Base-by-base conservation (phyloP, 2,113 vertebrate species). In the Neogobius melanostomus region DNA sequence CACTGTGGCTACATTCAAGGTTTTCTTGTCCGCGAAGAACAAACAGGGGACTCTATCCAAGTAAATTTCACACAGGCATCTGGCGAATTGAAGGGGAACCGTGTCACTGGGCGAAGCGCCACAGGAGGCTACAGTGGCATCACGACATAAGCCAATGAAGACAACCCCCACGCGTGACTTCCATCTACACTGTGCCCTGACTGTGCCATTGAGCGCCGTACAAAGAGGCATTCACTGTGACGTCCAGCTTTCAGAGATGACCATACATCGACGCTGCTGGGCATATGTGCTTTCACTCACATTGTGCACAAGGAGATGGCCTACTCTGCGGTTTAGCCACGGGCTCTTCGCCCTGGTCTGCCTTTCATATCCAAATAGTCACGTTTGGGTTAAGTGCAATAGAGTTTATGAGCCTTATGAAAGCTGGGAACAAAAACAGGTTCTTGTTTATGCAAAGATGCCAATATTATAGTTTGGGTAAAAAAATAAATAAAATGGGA, bases 221-320 rank as follows among this genome's bases (percentile, higher is more conserved):
- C 81, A 86, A 83, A 87, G 79, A 78, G 62, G 70, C 77, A 79
- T 83, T 86, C 74, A 83, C 54, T 73, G 60, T 44, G 47, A 28
- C 53, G 47, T 72, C 67, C 74, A 66, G 72, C 83, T 66, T 77
- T 75, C 74, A 84, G 61, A 84, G 68, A 81, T 57, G 68, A 77
- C 71, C 77, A 74, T 72, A 84, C 74, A 80, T 76, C 49, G 75
- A 59, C 12, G 77, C 84, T 65, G 75, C 7, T 3, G 67, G 77
- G 77, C 60, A 43, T 45, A 62, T 65, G 56, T 42, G 57, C 80
- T 45, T 77, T 74, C 76, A 57, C 76, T 80, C 2, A 12, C 63
- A 17, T 67, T 14, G 6, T 5, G 64, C 64, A 80, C 72, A 77
- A 79, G 53, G 51, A 82, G 72, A 17, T 54, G 8, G 49, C 60